phyloP scores from a whole-genome alignment of 2,888 invertebrate genomes.

The Hydrotaea diabolus region DNA sequence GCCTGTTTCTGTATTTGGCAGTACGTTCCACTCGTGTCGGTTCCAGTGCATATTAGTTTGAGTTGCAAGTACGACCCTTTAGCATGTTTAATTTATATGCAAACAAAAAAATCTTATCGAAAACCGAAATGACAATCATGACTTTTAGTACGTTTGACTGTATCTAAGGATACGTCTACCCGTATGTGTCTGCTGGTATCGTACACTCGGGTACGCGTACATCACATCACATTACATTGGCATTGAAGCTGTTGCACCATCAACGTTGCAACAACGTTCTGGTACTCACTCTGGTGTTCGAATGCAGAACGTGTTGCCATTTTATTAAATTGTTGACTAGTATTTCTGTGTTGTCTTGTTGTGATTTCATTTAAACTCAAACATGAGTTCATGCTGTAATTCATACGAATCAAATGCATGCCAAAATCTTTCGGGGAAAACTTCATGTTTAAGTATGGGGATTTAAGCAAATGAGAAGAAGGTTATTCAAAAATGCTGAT shows the following conservation, averaged over 20 bases:
- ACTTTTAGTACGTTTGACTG: background rate
- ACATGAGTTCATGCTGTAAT: background rate
- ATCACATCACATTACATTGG: background rate
- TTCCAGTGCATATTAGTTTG: constrained; percentile 44
- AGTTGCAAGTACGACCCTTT: constrained; percentile 46
- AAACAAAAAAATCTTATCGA: constrained; percentile 32
- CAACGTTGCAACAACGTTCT: background rate
- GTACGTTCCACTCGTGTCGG: background rate
- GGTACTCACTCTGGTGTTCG: background rate
- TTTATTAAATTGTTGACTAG: constrained; percentile 11
- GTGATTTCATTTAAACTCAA: background rate
- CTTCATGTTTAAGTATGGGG: too few relatives aligned
- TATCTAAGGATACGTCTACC: background rate
- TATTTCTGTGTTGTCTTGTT: background rate
- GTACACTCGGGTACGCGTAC: too few relatives aligned
- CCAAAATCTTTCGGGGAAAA: background rate
- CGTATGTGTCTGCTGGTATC: background rate
- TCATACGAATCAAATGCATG: background rate
- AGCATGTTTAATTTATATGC: constrained; percentile 41
- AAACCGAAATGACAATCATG: constrained; percentile 28
- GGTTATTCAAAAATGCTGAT: too few relatives aligned
- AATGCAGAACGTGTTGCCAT: constrained; percentile 6
- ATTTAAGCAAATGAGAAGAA: too few relatives aligned
- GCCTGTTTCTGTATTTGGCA: background rate
- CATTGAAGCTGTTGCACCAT: background rate